Evolutionary conservation across 2,113 vertebrate species (phyloP).

Genomic region (Pristiophorus japonicus): DNA sequence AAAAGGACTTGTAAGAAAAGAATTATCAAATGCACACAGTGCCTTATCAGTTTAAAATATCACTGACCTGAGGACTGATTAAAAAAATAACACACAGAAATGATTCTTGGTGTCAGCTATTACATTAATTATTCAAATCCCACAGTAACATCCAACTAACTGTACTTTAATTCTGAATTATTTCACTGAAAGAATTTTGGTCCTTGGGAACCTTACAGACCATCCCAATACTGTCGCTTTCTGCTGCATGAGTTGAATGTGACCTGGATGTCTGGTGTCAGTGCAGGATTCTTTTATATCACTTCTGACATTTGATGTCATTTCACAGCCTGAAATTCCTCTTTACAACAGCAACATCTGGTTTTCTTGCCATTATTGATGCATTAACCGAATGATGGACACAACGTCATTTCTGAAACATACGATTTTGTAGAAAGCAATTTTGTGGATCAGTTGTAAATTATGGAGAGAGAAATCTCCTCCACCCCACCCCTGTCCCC

Average conservation of each 20-base stretch:
- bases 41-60: slow-evolving; percentile 24
- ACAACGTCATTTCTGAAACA: neutral
- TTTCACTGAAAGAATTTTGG: neutral
- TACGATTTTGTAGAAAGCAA: neutral
- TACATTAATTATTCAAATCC: slow-evolving; percentile 14
- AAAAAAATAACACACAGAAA: neutral
- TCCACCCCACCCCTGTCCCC: too few relatives aligned
- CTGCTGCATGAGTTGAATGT: neutral
- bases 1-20: neutral
- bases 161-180: neutral
- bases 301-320: neutral
- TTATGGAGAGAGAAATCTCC: neutral
- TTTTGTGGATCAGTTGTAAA: neutral
- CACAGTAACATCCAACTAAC: neutral
- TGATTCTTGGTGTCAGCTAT: neutral
- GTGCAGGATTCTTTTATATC: neutral
- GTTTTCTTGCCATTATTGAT: neutral
- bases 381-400: neutral
- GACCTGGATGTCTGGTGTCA: neutral
- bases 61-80: neutral
- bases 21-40: neutral
- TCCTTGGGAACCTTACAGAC: too few relatives aligned
- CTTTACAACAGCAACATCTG: neutral
- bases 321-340: neutral
- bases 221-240: neutral